Conservation (phyloP, 2,797 vertebrate species). For the Chrysocyon brachyurus region DNA sequence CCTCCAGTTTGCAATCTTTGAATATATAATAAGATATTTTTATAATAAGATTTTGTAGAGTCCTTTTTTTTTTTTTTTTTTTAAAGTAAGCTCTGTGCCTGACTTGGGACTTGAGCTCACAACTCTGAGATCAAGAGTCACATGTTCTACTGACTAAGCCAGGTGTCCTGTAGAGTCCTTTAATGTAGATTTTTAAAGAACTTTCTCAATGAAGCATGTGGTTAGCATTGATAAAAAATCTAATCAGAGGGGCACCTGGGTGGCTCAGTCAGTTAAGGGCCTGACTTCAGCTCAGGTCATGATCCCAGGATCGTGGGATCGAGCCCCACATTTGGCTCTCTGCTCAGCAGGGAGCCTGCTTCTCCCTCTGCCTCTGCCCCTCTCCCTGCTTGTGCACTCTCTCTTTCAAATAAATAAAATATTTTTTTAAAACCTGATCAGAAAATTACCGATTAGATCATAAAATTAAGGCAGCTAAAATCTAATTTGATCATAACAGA, state of each 20-base stretch:
- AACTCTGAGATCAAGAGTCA: not conserved
- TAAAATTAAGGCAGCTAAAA: constrained; percentile 53
- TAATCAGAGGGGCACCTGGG: not conserved
- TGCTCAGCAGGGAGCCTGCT: no score
- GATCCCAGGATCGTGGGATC: no score
- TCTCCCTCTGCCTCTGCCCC: no score
- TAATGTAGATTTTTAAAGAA: constrained; percentile 14
- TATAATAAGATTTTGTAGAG: constrained; percentile 6
- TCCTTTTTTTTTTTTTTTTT: not conserved
- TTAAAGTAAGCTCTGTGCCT: not conserved
- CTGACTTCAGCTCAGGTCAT: no score
- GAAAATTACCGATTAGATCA: not conserved
- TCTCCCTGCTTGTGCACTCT: no score
- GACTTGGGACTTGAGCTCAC: not conserved
- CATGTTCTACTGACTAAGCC: not conserved
- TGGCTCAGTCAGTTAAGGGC: no score
- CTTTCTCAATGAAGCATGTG: constrained; percentile 2
- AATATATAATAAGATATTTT: constrained; percentile 1
- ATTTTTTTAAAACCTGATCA: not conserved
- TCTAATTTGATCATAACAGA: constrained; percentile 22
- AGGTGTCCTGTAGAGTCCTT: not conserved
- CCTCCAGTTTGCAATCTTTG: constrained; percentile 29
- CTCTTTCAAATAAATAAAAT: no score
- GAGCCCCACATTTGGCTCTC: no score
- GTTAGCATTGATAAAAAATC: constrained; percentile 58